Conservation (phyloP, 2,888 invertebrate genomes). For the Leucoma salicis region DNA sequence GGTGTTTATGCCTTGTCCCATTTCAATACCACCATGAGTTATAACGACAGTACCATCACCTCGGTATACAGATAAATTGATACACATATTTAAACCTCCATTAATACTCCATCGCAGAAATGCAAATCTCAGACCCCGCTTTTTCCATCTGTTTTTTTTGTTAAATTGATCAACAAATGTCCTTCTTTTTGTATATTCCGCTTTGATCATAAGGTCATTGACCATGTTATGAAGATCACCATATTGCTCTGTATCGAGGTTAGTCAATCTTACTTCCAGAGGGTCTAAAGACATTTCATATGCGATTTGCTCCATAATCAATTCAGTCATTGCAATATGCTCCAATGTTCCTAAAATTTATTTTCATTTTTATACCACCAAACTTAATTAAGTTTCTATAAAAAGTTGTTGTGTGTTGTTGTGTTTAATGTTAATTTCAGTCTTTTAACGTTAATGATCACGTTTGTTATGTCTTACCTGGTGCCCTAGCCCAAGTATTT, state of each 20-base stretch:
- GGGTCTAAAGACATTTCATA: constrained; percentile 77
- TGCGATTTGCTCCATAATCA: constrained; percentile 84
- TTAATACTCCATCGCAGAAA: constrained; percentile 82
- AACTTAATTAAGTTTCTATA: too few relatives aligned
- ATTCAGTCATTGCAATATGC: constrained; percentile 78
- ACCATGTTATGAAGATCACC: constrained; percentile 63
- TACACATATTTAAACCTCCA: constrained; percentile 50
- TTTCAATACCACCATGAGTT: constrained; percentile 85
- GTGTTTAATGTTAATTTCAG: too few relatives aligned
- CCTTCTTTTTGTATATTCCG: constrained; percentile 77
- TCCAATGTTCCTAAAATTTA: constrained; percentile 68
- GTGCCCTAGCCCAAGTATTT: constrained; percentile 52
- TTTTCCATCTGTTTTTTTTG: constrained; percentile 86
- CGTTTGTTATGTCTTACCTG: constrained; percentile 42
- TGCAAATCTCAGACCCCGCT: constrained; percentile 82
- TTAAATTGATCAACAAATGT: constrained; percentile 79
- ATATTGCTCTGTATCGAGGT: constrained; percentile 54
- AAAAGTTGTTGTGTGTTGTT: too few relatives aligned
- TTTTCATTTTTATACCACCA: too few relatives aligned
- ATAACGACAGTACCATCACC: constrained; percentile 85
- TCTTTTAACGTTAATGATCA: too few relatives aligned
- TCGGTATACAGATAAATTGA: constrained; percentile 84
- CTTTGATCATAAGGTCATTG: constrained; percentile 70
- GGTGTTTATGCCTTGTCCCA: constrained; percentile 90
- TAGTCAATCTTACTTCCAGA: constrained; percentile 75